Conservation (phyloP, 2,113 vertebrate species). For the Prietella phreatophila region DNA sequence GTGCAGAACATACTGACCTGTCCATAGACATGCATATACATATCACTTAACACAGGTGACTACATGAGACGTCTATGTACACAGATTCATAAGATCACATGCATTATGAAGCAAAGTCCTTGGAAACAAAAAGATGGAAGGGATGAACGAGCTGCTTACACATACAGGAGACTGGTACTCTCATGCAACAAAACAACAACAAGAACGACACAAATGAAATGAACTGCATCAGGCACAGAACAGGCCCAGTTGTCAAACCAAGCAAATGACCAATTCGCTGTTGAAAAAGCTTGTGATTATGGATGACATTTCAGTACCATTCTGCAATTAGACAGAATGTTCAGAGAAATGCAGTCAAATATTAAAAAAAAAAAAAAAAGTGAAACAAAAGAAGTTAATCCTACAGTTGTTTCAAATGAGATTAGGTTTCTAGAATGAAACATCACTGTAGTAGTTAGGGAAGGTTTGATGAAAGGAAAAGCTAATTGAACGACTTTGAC, state of each 20-base stretch:
- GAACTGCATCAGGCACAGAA: slow-evolving; percentile 39
- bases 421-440: not conserved
- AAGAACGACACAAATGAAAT: not conserved
- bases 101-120: slow-evolving; percentile 51
- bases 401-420: not conserved
- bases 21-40: slow-evolving; percentile 61
- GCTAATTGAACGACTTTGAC: not conserved
- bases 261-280: not conserved
- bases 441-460: not conserved
- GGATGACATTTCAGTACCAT: slow-evolving; percentile 21
- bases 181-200: not conserved
- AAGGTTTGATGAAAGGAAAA: not conserved
- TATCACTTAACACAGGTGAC: slow-evolving; percentile 48
- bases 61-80: slow-evolving; percentile 39
- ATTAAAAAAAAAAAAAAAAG: not conserved
- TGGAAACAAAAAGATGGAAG: slow-evolving; percentile 6
- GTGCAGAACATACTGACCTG: slow-evolving; percentile 59
- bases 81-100: slow-evolving; percentile 60
- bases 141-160: slow-evolving; percentile 28
- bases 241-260: not conserved
- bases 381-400: not conserved
- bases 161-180: slow-evolving; percentile 53
- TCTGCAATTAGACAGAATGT: not conserved
- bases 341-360: not conserved
- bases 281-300: not conserved